Conservation (phyloP, 2,113 vertebrate species). For the Oryctolagus cuniculus region mOryCun1.1 NC_091434.1:84233001-84233500, state of each 20-base stretch:
- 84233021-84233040: slow-evolving; percentile 37
- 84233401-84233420: slow-evolving; percentile 5
- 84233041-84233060: background rate
- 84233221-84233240: slow-evolving; percentile 50
- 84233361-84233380: slow-evolving; percentile 12
- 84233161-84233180: background rate
- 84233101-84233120: background rate
- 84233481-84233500: slow-evolving; percentile 11
- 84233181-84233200: slow-evolving; percentile 63
- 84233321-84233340: background rate
- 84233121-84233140: background rate
- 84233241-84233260: slow-evolving; percentile 32
- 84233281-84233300: slow-evolving; percentile 41
- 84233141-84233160: slow-evolving; percentile 40
- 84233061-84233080: background rate
- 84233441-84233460: background rate
- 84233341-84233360: slow-evolving; percentile 3
- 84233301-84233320: slow-evolving; percentile 51
- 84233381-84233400: background rate
- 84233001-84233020: background rate
- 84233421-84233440: background rate
- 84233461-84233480: background rate
- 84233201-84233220: slow-evolving; percentile 32
- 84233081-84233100: background rate
- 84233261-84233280: slow-evolving; percentile 39